Evolutionary conservation across 2,113 vertebrate genomes (phyloP).

Genomic region (Patagioenas fasciata): DNA sequence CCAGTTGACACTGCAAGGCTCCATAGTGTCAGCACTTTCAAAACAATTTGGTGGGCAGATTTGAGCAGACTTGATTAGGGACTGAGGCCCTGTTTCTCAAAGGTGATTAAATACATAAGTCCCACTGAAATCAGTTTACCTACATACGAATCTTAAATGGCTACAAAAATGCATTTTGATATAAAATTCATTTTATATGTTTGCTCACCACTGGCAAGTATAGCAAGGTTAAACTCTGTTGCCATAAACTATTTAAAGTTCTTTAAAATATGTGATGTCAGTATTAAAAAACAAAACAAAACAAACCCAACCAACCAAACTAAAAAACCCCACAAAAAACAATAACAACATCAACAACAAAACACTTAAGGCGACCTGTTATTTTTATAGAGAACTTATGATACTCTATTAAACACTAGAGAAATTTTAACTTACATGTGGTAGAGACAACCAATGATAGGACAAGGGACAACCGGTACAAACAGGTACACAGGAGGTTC

Average conservation of each 20-base stretch:
- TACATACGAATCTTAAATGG: conserved; percentile 1
- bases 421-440: neutral
- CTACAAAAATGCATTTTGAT: neutral
- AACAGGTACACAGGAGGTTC: too few relatives aligned
- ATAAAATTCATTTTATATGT: neutral
- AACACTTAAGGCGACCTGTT: neutral
- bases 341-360: too few relatives aligned
- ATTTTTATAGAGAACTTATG: neutral
- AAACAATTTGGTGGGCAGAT: conserved; percentile 6
- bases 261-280: neutral
- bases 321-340: too few relatives aligned
- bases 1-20: neutral
- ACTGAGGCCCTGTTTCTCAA: conserved; percentile 10
- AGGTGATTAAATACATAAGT: conserved; percentile 32
- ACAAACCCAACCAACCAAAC: too few relatives aligned
- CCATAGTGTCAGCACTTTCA: conserved; percentile 4
- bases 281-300: neutral
- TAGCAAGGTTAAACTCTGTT: neutral
- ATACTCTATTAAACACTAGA: neutral
- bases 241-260: neutral
- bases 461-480: too few relatives aligned
- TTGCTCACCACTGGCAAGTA: neutral
- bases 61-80: conserved; percentile 24
- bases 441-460: too few relatives aligned
- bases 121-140: conserved; percentile 47